phyloP scores from a whole-genome alignment of 2,113 vertebrate genomes.

The Romanogobio albipinnatus region DNA sequence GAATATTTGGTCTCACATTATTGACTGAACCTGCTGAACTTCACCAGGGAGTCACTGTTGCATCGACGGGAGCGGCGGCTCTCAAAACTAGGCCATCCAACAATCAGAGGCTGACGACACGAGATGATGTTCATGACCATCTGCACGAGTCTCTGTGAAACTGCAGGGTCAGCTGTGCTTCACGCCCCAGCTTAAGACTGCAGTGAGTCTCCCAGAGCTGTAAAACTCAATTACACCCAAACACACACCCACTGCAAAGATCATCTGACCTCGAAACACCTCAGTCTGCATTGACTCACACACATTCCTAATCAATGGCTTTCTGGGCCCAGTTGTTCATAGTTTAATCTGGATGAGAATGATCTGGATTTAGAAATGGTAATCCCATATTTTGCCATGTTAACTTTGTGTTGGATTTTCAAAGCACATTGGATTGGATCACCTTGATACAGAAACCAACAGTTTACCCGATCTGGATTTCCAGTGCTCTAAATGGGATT shows the following conservation, averaged over 20 bases:
- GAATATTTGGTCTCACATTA: too few species aligned
- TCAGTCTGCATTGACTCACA: not conserved
- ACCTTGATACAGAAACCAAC: not conserved
- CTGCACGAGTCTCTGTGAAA: not conserved
- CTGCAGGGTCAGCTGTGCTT: conserved; percentile 6
- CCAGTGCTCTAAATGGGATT: not conserved
- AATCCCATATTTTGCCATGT: not conserved
- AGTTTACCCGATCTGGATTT: not conserved
- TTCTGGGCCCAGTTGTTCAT: not conserved
- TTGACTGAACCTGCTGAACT: not conserved
- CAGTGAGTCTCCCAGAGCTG: not conserved
- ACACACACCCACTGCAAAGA: not conserved
- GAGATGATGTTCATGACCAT: not conserved
- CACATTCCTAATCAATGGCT: not conserved
- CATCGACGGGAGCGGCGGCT: not conserved
- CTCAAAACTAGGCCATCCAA: conserved; percentile 46
- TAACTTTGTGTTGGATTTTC: not conserved
- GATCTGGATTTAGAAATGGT: not conserved
- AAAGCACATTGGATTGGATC: not conserved
- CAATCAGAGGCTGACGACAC: not conserved
- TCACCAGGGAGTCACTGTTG: not conserved
- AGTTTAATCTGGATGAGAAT: not conserved
- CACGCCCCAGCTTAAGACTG: not conserved
- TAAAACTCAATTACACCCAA: not conserved
- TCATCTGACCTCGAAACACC: too few species aligned